Conservation (phyloP, 1,140 invertebrate species). For the Forficula auricularia region DNA sequence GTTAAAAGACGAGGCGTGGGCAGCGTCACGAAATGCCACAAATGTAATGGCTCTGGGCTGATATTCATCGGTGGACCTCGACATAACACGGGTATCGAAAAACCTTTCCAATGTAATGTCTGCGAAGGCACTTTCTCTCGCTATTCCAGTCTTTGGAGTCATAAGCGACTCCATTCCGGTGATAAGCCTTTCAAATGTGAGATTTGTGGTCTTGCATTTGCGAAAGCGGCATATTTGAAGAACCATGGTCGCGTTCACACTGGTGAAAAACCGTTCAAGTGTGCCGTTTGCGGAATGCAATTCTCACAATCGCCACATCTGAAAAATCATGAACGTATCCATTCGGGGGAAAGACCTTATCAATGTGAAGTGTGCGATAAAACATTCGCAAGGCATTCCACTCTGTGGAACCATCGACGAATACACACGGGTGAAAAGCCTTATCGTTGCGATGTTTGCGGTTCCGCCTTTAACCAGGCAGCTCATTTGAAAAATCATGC, state of each 20-base stretch:
- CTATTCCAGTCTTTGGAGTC: slow-evolving; percentile 70
- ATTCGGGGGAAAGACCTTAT: slow-evolving; percentile 77
- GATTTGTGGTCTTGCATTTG: slow-evolving; percentile 83
- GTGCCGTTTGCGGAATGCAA: slow-evolving; percentile 71
- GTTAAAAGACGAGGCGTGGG: slow-evolving; percentile 64
- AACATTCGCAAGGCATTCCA: slow-evolving; percentile 69
- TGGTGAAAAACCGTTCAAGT: slow-evolving; percentile 68
- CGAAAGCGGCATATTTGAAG: slow-evolving; percentile 75
- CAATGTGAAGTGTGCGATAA: slow-evolving; percentile 83
- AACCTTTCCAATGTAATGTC: slow-evolving; percentile 72
- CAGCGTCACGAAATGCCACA: slow-evolving; percentile 67
- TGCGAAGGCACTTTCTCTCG: slow-evolving; percentile 55
- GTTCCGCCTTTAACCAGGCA: slow-evolving; percentile 68
- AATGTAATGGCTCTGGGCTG: slow-evolving; percentile 70
- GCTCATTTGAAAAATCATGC: slow-evolving; percentile 75
- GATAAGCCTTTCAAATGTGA: slow-evolving; percentile 84
- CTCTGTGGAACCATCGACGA: slow-evolving; percentile 76
- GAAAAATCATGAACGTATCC: slow-evolving; percentile 81
- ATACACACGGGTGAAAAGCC: slow-evolving; percentile 90
- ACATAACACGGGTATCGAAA: slow-evolving; percentile 37
- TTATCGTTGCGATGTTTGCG: slow-evolving; percentile 65
- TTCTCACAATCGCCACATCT: slow-evolving; percentile 78
- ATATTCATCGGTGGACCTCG: slow-evolving; percentile 49
- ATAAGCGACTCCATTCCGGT: slow-evolving; percentile 66
- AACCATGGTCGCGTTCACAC: slow-evolving; percentile 74